These are phyloP conservation scores for Bilobella aurantiaca DNA, from an alignment of 1,140 invertebrate species.

Conservation along the genomic window DNA sequence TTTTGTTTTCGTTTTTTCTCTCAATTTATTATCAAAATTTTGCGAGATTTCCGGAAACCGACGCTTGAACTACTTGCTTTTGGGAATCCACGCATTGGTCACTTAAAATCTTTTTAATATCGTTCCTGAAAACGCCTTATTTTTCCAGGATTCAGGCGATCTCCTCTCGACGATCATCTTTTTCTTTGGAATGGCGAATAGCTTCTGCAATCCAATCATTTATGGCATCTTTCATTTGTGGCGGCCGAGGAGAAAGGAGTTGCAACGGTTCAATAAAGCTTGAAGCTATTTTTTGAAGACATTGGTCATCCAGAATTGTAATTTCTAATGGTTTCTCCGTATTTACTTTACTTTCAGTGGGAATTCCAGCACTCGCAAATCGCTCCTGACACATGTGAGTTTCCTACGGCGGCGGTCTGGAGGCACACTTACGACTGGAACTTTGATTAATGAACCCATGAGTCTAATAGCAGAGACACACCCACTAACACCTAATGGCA, in stretches of 20 bases:
- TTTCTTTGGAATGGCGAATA: slow-evolving; percentile 79
- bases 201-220: slow-evolving; percentile 73
- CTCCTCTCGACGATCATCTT: slow-evolving; percentile 40
- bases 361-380: slow-evolving; percentile 21
- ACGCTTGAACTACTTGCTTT: too few relatives aligned
- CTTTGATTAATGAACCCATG: slow-evolving; percentile 8
- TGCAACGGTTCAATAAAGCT: slow-evolving; percentile 22
- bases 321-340: not conserved
- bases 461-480: not conserved
- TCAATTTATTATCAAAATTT: too few relatives aligned
- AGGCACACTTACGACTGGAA: slow-evolving; percentile 2
- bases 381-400: slow-evolving; percentile 28
- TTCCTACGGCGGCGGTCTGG: slow-evolving; percentile 23
- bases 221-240: slow-evolving; percentile 76
- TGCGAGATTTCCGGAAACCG: too few relatives aligned
- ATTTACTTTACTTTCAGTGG: slow-evolving; percentile 19
- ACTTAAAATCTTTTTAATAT: too few relatives aligned
- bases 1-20: too few relatives aligned
- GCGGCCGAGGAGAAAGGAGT: slow-evolving; percentile 38
- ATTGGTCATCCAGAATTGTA: too few relatives aligned
- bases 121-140: slow-evolving; percentile 9
- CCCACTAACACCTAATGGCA: slow-evolving; percentile 1
- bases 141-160: slow-evolving; percentile 14
- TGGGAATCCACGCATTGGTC: too few relatives aligned
- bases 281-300: not conserved